Conservation (phyloP, 2,888 invertebrate species). For the Caenorhabditis japonica region DNA sequence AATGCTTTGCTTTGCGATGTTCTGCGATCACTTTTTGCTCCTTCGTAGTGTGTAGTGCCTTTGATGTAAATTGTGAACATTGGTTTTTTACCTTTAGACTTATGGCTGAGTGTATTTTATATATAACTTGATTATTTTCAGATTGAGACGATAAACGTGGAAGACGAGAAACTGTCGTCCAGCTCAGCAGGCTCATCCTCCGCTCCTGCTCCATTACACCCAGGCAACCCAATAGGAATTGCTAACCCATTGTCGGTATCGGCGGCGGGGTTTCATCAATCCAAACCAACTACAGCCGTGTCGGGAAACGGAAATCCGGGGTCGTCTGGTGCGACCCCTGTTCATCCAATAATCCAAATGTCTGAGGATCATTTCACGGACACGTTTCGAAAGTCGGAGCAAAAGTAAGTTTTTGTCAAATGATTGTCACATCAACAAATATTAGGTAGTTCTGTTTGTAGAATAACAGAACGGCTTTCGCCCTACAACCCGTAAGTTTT, state of each 20-base stretch:
- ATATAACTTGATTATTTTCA: too few relatives aligned
- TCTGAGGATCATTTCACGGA: slow-evolving; percentile 66
- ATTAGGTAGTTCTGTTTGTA: background rate
- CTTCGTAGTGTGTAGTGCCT: too few relatives aligned
- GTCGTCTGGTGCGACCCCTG: slow-evolving; percentile 45
- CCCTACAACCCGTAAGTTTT: slow-evolving; percentile 16
- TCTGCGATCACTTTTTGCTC: slow-evolving; percentile 1
- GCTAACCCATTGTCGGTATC: slow-evolving; percentile 40
- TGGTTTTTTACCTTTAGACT: too few relatives aligned
- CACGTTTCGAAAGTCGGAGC: slow-evolving; percentile 51
- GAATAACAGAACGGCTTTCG: background rate
- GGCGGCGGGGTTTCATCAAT: slow-evolving; percentile 41
- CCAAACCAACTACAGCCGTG: slow-evolving; percentile 21
- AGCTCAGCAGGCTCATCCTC: slow-evolving; percentile 15
- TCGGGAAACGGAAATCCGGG: slow-evolving; percentile 47
- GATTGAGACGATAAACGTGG: slow-evolving; percentile 2
- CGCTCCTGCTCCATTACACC: background rate
- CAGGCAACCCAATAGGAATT: slow-evolving; percentile 45
- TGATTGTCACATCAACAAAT: background rate
- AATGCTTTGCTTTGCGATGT: background rate
- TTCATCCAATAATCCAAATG: slow-evolving; percentile 56
- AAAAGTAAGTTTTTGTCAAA: slow-evolving; percentile 26
- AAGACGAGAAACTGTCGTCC: slow-evolving; percentile 23
- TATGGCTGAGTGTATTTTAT: too few relatives aligned
- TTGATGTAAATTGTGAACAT: too few relatives aligned